Evolutionary conservation across 2,888 invertebrate genomes (phyloP), one percentile per base, ranked within the genome.

Genomic region (Antitype chi): DNA sequence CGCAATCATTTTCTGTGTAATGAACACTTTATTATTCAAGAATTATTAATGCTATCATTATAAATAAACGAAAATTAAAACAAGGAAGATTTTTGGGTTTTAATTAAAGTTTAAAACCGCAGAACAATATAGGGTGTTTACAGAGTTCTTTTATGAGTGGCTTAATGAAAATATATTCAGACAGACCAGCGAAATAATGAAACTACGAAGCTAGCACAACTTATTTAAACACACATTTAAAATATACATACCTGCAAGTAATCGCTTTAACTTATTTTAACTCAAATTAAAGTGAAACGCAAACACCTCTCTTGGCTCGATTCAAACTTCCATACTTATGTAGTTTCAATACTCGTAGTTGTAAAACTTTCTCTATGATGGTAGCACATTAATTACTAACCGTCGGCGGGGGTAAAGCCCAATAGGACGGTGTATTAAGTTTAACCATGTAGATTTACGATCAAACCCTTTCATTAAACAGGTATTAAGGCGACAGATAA

Each of bases 391-490:
- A 96, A 96, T 96, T 96, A 95, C 95, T 92, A 93, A 92, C 93
- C 91, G 91, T 91, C 91, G 91, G 92, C 89, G 89, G 87, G 91
- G 92, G 90, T 89, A 91, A 92, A 93, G 93, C 94, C 95, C 94
- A 95, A 94, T 94, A 95, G 94, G 92, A 94, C 92, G 93, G 91
- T 92, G 93, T 94, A 95, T 95, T 95, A 94, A 95, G 94, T 95
- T 95, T 92, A 93, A 92, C 94, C 94, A 93, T 95, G 95, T 96
- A 95, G 95, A 96, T 96, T 96, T 96, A 96, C 95, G 96, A 96
- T 95, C 95, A 92, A 94, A 95, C 96, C 96, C 95, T 96, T 96
- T 96, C 95, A 96, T 96, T 95, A 96, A 96, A 94, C 94, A 95
- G 95, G 96, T 96, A 96, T 95, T 95, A 95, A 94, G 93, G 94